Evolutionary conservation across 2,113 vertebrate species (phyloP).

Genomic region (Verasper variegatus): DNA sequence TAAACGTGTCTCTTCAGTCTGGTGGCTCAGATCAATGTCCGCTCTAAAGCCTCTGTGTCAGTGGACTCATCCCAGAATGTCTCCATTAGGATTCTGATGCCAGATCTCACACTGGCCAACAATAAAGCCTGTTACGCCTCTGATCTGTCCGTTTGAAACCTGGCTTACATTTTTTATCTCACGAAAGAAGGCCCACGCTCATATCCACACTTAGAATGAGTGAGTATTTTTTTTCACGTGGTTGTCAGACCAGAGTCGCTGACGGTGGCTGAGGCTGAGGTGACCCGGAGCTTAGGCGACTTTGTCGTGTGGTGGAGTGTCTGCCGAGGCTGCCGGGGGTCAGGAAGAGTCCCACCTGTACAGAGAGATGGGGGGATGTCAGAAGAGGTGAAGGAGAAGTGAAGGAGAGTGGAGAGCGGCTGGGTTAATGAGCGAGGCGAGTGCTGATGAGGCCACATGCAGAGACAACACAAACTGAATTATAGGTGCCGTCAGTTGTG

Average conservation of each 20-base stretch:
- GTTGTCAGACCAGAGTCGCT: background rate
- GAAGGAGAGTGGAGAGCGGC: background rate
- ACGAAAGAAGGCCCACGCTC: constrained; percentile 25
- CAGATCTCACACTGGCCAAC: constrained; percentile 25
- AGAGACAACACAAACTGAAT: background rate
- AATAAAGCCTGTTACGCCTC: constrained; percentile 50
- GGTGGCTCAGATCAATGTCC: constrained; percentile 62
- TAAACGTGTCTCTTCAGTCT: constrained; percentile 51
- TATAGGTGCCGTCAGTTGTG: no score
- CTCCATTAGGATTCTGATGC: constrained; percentile 45
- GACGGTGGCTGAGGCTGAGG: background rate
- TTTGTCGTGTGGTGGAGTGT: background rate
- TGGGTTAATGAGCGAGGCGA: background rate
- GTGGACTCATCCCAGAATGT: constrained; percentile 47
- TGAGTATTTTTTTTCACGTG: background rate
- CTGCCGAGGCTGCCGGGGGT: constrained; percentile 15
- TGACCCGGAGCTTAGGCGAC: background rate
- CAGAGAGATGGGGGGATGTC: background rate
- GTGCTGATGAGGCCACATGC: constrained; percentile 1
- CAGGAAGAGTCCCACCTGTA: constrained; percentile 23
- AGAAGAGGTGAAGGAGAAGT: constrained; percentile 29
- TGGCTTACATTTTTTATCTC: constrained; percentile 25
- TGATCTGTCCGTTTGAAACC: constrained; percentile 43
- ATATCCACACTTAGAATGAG: background rate
- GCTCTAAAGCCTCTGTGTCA: constrained; percentile 35